These are phyloP conservation scores for Vombatus ursinus DNA, from an alignment of 2,113 vertebrate species.

Conservation along the genomic window DNA sequence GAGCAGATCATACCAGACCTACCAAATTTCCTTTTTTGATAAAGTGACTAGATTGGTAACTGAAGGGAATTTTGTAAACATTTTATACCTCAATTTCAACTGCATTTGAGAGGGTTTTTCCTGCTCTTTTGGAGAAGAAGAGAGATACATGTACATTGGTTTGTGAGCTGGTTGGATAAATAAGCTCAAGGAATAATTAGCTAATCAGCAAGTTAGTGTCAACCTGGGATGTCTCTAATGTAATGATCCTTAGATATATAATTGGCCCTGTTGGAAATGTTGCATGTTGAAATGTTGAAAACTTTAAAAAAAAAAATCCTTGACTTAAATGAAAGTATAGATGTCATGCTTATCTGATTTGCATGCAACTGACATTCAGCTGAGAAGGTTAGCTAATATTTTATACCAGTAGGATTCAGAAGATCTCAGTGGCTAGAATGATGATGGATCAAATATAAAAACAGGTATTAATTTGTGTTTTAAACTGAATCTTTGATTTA, in stretches of 20 bases:
- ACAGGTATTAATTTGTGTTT: neutral
- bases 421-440: neutral
- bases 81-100: neutral
- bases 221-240: neutral
- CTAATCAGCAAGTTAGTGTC: neutral
- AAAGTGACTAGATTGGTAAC: neutral
- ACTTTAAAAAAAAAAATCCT: neutral
- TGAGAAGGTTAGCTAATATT: neutral
- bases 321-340: neutral
- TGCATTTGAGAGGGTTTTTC: neutral
- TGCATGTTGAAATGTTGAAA: neutral
- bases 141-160: neutral
- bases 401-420: neutral
- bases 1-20: neutral
- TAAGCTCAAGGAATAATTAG: neutral
- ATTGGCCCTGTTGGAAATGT: neutral
- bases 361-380: neutral
- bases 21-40: neutral
- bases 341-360: neutral
- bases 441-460: neutral
- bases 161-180: neutral
- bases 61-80: neutral
- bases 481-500: neutral
- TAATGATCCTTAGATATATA: neutral
- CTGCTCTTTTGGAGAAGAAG: neutral